A percentile compares a stretch with the other conserved stretches of the same genome.
Conservation (phyloP, 2,888 invertebrate genomes). For the Cheilosia soror region DNA sequence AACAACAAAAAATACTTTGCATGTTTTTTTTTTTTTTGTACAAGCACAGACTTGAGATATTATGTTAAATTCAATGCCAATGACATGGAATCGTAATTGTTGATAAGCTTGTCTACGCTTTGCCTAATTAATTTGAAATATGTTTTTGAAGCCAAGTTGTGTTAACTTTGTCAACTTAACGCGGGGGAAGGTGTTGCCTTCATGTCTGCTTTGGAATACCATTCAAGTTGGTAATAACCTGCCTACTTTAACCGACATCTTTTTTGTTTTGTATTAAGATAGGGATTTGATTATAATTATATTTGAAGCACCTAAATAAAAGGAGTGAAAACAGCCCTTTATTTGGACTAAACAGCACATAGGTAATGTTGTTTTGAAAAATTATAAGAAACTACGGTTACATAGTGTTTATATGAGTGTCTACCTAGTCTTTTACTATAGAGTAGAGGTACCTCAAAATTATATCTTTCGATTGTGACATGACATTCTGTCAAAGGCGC, state of each 20-base stretch:
- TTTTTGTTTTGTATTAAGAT: neutral
- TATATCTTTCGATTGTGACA: no score
- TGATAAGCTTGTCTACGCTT: conserved; percentile 3
- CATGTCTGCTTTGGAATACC: neutral
- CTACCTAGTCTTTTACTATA: no score
- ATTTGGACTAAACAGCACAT: no score
- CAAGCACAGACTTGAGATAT: neutral
- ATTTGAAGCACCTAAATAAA: no score
- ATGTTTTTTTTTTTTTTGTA: neutral
- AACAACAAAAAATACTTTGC: neutral
- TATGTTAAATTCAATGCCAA: conserved; percentile 50
- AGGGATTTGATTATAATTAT: no score
- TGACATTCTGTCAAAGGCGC: no score
- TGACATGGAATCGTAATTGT: conserved; percentile 2
- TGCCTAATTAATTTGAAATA: conserved; percentile 24
- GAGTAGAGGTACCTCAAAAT: no score
- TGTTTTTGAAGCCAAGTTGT: conserved; percentile 28
- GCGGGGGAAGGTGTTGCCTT: neutral
- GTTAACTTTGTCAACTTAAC: conserved; percentile 8
- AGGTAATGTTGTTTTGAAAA: no score
- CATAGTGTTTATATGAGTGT: no score
- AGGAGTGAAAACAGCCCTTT: no score
- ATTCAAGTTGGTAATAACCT: neutral
- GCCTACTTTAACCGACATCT: neutral
- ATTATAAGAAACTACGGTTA: no score